phyloP scores from a whole-genome alignment of 2,797 vertebrate genomes.

The Halcyon smyrnensis region DNA sequence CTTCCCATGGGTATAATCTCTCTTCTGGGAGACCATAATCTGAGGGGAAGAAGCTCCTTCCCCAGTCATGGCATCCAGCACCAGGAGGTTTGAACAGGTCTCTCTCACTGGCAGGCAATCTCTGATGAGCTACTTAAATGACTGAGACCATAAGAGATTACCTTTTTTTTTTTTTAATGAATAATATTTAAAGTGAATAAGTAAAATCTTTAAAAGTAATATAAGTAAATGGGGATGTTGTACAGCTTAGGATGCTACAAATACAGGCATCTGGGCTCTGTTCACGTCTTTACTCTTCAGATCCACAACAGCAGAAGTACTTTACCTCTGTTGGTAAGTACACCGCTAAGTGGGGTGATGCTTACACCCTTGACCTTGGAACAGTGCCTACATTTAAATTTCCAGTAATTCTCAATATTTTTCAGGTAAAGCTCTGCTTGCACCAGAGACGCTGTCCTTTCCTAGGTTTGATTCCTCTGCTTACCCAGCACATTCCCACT shows the following conservation, averaged over 20 bases:
- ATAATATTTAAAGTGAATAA: constrained; percentile 18
- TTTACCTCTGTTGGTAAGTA: background rate
- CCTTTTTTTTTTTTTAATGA: background rate
- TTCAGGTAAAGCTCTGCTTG: background rate
- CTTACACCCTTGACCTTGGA: background rate
- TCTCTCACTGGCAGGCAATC: fast-evolving
- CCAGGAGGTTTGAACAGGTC: fast-evolving
- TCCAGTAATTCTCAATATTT: background rate
- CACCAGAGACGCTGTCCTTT: background rate
- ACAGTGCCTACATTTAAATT: background rate
- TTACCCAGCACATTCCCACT: background rate
- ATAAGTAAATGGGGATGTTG: background rate
- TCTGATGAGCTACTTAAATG: background rate
- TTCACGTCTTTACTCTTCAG: background rate
- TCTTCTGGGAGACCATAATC: background rate
- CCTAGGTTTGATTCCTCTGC: background rate
- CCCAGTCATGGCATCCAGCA: fast-evolving
- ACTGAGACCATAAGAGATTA: background rate
- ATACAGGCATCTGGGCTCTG: background rate
- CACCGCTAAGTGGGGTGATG: background rate
- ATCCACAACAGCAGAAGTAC: background rate
- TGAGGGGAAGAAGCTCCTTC: background rate
- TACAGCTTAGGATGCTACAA: background rate
- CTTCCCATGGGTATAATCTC: fast-evolving
- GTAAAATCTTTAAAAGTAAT: background rate